phyloP scores from a whole-genome alignment of 2,113 vertebrate species.

The Campylomormyrus tamandua region DNA sequence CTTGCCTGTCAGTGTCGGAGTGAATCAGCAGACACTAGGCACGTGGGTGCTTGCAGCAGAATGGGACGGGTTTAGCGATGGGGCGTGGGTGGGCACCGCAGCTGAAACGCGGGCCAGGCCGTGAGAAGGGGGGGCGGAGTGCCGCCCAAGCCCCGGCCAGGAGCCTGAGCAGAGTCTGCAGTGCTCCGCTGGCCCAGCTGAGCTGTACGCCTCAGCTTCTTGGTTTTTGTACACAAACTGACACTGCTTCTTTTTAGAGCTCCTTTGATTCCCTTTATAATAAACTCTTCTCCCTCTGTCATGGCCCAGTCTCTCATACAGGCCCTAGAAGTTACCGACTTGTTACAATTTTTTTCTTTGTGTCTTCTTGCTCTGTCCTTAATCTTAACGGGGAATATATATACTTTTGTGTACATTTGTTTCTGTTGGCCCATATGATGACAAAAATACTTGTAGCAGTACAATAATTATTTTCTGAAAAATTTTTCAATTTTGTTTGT shows the following conservation, averaged over 20 bases:
- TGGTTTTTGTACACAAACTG: not conserved
- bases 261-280: not conserved
- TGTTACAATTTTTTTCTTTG: conserved; percentile 18
- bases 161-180: not conserved
- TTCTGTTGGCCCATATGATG: conserved; percentile 23
- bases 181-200: not conserved
- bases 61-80: not conserved
- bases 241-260: not conserved
- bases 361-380: conserved; percentile 2
- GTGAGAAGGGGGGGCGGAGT: not conserved
- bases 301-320: not conserved
- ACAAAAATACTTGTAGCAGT: conserved; percentile 32
- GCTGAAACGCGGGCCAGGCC: not conserved
- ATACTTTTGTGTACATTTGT: conserved; percentile 27
- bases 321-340: not conserved
- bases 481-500: conserved; percentile 18
- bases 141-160: not conserved
- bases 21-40: not conserved
- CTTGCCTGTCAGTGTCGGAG: not conserved
- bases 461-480: conserved; percentile 29
- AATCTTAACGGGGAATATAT: conserved; percentile 26
- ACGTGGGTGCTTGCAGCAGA: not conserved
- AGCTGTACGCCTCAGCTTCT: not conserved
- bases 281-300: not conserved
- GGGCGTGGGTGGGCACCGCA: not conserved